Evolutionary conservation across 2,888 invertebrate genomes (phyloP), one percentile per base, ranked within the genome.

Genomic region (Aphodius sticticus): DNA sequence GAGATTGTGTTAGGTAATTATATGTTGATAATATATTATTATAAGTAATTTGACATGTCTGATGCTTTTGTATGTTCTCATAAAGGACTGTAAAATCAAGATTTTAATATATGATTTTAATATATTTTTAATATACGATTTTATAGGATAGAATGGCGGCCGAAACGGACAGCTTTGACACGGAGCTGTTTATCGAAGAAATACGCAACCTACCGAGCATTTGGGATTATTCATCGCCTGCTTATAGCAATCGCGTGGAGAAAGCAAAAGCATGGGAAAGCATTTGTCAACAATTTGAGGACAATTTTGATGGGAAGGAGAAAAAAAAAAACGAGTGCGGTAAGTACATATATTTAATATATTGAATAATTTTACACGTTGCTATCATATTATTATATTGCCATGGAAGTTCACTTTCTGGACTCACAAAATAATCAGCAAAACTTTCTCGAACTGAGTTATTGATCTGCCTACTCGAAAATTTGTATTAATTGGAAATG

Each of bases 331-430:
- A 9, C 12, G 53, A 53, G 12, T 53, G 53, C 12, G 7, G 53
- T 53, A 53, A 53, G 53, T 53, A 53, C 53, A 53, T 53, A 5
- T 7, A 38, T 38, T 38, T 53, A 53, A 53, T 53, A 53, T 53
- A 53, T 7, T 53, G 53, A 53, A 53, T 53, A 53, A 53, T 53
- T 53, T 53, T 7, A 53, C 53, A 53, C 53, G 4, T 53, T 53
- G 53, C 7, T 53, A 53, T 53, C 4, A 53, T 69, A 79, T 69
- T 76, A 79, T 69, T 78, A 74, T 15, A 26, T 78, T 76, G 72
- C 72, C 72, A 72, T n/a, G 72, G 26, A 72, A 72, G 35, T 72
- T 26, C 35, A 14, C 16, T 16, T 36, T 36, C 36, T 14, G 3
- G 16, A 70, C 70, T 70, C 16, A 26, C 12, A 70, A 70, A 70